Conservation (phyloP, 2,888 invertebrate species). For the Bugulina stolonifera region DNA sequence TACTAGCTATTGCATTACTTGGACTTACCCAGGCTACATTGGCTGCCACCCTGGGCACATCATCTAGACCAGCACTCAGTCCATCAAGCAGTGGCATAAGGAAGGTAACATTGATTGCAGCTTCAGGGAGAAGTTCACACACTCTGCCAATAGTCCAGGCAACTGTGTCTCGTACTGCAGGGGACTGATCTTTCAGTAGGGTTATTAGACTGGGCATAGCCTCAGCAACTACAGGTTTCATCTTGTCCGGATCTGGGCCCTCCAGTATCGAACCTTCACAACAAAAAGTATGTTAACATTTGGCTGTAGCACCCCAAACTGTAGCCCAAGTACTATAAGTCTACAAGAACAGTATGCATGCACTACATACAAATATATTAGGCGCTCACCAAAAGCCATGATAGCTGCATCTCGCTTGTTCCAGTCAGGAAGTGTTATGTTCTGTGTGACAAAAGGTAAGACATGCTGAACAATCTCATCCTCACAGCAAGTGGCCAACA, state of each 20-base stretch:
- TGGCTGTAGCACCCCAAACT: no score
- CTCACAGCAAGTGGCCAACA: conserved; percentile 93
- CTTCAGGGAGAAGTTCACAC: conserved; percentile 92
- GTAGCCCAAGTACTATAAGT: no score
- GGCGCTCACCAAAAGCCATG: conserved; percentile 83
- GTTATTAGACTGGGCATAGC: conserved; percentile 93
- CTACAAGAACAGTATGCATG: no score
- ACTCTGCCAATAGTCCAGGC: conserved; percentile 98
- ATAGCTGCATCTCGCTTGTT: conserved; percentile 82
- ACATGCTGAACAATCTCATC: conserved; percentile 93
- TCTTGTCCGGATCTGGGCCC: conserved; percentile 76
- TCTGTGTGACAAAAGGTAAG: conserved; percentile 88
- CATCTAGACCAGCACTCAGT: conserved; percentile 67
- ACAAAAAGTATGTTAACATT: conserved; percentile 25
- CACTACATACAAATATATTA: no score
- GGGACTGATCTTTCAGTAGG: conserved; percentile 86
- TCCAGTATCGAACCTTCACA: conserved; percentile 70
- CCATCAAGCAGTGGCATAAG: conserved; percentile 64
- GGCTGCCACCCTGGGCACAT: conserved; percentile 90
- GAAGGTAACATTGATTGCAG: conserved; percentile 79
- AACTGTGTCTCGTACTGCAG: conserved; percentile 90
- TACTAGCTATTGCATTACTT: no score
- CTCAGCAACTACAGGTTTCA: conserved; percentile 89
- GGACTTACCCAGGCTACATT: conserved; percentile 93
- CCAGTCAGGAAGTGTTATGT: conserved; percentile 91